Evolutionary conservation across 2,797 vertebrate genomes (phyloP).

Genomic region (Smutsia temminckii): DNA sequence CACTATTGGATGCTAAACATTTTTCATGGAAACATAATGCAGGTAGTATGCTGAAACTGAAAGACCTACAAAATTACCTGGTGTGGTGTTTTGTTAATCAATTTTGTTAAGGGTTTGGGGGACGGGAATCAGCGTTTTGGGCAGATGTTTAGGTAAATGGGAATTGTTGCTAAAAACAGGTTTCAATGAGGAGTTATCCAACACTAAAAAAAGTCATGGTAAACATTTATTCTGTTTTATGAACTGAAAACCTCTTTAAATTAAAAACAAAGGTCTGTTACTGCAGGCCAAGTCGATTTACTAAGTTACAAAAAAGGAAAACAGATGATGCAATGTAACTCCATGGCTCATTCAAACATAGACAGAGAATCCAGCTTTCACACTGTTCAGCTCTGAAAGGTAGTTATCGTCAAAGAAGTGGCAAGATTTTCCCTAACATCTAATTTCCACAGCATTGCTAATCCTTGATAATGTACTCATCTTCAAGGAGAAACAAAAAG

Average conservation of each 20-base stretch:
- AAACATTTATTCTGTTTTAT: not conserved
- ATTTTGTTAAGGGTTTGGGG: not conserved
- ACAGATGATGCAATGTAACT: not conserved
- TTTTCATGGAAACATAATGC: not conserved
- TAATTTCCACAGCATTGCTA: slow-evolving; percentile 54
- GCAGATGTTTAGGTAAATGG: slow-evolving; percentile 4
- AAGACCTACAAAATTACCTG: not conserved
- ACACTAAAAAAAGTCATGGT: slow-evolving; percentile 16
- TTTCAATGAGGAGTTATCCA: not conserved
- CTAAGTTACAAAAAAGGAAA: slow-evolving; percentile 8
- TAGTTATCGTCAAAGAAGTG: not conserved
- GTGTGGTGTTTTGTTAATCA: not conserved
- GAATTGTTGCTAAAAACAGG: slow-evolving; percentile 23
- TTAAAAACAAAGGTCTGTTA: slow-evolving; percentile 12
- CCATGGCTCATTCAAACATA: not conserved
- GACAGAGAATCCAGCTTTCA: not conserved
- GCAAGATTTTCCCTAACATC: slow-evolving; percentile 47
- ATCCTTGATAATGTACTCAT: slow-evolving; percentile 61
- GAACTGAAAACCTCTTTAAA: not conserved
- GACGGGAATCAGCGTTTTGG: not conserved
- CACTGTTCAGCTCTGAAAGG: slow-evolving; percentile 23
- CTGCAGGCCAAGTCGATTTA: not conserved
- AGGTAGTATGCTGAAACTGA: not conserved
- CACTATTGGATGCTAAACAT: not conserved
- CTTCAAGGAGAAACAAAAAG: slow-evolving; percentile 65